A percentile compares a stretch with the other conserved stretches of the same genome.
phyloP scores from a whole-genome alignment of 2,113 vertebrate genomes.

The Alectura lathami region DNA sequence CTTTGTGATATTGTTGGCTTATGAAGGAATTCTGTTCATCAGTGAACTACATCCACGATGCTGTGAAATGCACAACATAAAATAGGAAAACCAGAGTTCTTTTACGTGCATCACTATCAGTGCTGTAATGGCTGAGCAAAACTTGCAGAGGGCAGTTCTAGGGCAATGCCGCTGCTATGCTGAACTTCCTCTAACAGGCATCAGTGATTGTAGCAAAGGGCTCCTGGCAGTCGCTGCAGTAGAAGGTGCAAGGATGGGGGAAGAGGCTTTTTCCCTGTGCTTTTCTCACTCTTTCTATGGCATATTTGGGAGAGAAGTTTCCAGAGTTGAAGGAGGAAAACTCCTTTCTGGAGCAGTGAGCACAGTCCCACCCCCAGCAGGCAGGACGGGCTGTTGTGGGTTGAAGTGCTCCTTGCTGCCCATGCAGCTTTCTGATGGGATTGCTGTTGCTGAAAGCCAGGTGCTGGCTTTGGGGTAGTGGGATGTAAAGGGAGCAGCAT shows the following conservation, averaged over 20 bases:
- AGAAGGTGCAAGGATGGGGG: background rate
- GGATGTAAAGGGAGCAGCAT: background rate
- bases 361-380: background rate
- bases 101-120: background rate
- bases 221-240: background rate
- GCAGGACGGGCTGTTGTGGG: background rate
- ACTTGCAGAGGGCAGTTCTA: background rate
- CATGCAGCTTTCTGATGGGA: background rate
- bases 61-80: background rate
- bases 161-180: background rate
- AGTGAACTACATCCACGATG: background rate
- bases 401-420: background rate
- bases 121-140: background rate
- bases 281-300: background rate
- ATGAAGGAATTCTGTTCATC: background rate
- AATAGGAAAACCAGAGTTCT: background rate
- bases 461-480: background rate
- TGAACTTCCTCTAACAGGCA: background rate
- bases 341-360: background rate
- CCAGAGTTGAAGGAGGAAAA: background rate
- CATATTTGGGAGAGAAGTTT: background rate
- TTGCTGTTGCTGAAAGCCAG: accelerated
- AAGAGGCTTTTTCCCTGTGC: background rate
- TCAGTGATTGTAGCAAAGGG: background rate
- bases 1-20: background rate